Evolutionary conservation across 2,888 invertebrate genomes (phyloP), one percentile per base, ranked within the genome.

Genomic region (Clusia tigrina): DNA sequence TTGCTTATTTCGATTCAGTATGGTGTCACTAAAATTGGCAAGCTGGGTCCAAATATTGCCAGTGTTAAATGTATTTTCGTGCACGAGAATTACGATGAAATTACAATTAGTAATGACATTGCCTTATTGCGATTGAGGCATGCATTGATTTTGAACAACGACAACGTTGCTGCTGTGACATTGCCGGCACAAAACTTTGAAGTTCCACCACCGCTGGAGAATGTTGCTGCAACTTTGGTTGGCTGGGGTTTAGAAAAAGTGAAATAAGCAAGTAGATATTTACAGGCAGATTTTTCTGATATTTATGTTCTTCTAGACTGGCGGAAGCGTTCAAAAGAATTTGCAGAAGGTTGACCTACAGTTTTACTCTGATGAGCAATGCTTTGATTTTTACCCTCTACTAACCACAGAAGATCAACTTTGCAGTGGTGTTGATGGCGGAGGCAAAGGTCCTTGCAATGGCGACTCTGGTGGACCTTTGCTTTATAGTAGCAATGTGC

Each of bases 391-490:
- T 1, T 81, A 83, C 54, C 60, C 74, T 2, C 71, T 73, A 1
- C 18, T 42, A 9, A 80, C 79, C 1, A 73, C 77, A 2, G 20
- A 1, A 0, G 76, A 80, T 18, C 83, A 86, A 60, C 78, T 86
- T 60, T 86, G 86, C 65, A 85, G 83, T 1, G 82, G 82, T 10
- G 71, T 73, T 10, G 75, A 76, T 59, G 74, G 73, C 32, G 76
- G 76, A 12, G 76, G 79, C 48, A 78, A 81, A 60, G 82, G 81
- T 12, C 78, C 80, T 24, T 83, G 83, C 66, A 78, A 72, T 52
- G 83, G 83, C 0, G 83, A 83, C 53, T 81, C 81, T 1, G 81
- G 83, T 12, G 81, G 82, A 2, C 80, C 83, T 0, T 69, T 83
- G 1, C 42, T 83, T 18, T 71, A 73, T 2, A 65, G 78, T 17